Conservation (phyloP, 1,140 invertebrate genomes). For the Neuroterus valhalla region DNA sequence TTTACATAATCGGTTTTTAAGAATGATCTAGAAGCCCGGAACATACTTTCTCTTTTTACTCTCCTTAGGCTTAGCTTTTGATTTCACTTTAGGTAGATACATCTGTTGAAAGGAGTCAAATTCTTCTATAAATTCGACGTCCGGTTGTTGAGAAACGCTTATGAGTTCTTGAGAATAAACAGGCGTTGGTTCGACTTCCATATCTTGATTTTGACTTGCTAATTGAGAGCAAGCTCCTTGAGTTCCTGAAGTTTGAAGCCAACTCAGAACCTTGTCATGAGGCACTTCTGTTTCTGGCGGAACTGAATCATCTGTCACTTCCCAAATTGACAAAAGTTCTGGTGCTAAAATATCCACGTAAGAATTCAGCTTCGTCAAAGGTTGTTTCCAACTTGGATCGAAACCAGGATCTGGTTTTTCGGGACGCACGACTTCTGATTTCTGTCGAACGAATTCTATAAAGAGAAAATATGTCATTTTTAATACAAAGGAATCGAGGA, state of each 20-base stretch:
- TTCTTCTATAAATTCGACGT: constrained; percentile 41
- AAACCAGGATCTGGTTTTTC: constrained; percentile 35
- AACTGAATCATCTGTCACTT: constrained; percentile 58
- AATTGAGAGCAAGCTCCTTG: constrained; percentile 35
- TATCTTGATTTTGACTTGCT: constrained; percentile 41
- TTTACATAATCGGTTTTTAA: constrained; percentile 37
- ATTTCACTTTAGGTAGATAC: constrained; percentile 52
- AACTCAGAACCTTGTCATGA: constrained; percentile 68
- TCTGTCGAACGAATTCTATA: constrained; percentile 60
- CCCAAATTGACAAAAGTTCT: constrained; percentile 67
- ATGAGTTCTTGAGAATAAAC: constrained; percentile 63
- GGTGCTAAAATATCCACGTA: constrained; percentile 68
- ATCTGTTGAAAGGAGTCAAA: constrained; percentile 46
- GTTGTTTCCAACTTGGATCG: constrained; percentile 60
- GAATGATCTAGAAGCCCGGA: constrained; percentile 44
- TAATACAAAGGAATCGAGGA: not conserved
- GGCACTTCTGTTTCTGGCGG: constrained; percentile 49
- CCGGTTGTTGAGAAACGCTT: constrained; percentile 61
- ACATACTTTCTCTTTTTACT: constrained; percentile 51
- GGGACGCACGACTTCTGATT: constrained; percentile 44
- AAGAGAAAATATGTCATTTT: constrained; percentile 39
- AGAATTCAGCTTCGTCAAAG: constrained; percentile 59
- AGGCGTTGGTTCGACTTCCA: constrained; percentile 40
- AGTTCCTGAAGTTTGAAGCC: constrained; percentile 55
- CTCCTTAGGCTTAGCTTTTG: constrained; percentile 40